Evolutionary conservation across 2,113 vertebrate genomes (phyloP), one percentile per base, ranked within the genome.

Genomic region (Apteryx owenii): DNA sequence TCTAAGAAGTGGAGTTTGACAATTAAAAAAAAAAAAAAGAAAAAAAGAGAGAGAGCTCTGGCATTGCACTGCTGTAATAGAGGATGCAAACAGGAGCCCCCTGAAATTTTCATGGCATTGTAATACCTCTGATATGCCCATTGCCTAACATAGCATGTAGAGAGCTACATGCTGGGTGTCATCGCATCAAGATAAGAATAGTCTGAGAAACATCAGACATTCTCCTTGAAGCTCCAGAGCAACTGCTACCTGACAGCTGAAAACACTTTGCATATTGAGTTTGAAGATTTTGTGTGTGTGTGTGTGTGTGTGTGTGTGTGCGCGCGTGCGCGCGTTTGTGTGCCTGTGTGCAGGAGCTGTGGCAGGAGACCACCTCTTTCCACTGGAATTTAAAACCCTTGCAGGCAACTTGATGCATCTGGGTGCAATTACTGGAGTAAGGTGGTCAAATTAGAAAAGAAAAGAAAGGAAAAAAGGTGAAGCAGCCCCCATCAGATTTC

Each of bases 401-500:
- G 46, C 95, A 95, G 91, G 95, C 96, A 92, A 46, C 83, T 90
- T 68, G 94, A 46, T 97, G 96, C 94, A 98, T 96, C 97, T 98
- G 98, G 97, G 96, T 90, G 91, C 93, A 98, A 96, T 97, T 97
- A 97, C 95, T 83, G 88, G n/a, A 86, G 96, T 90, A 44, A 96
- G 89, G 93, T 91, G 95, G 93, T 96, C 62, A 86, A 78, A 92
- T 93, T 84, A 56, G 81, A 72, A 38, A 21, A 40, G 20, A 54
- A 10, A 81, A 66, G 33, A 86, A 70, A 5, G 36, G 36, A 38
- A 38, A 38, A 38, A 2, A 61, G 72, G 88, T 69, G 88, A 94
- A 97, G 25, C 85, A 95, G 40, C 66, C 81, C 84, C 89, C 58
- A 23, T 79, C 79, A 64, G 25, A 94, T 97, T 97, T 94, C 50